Conservation (phyloP, 2,888 invertebrate species). For the Acanthosoma haemorrhoidale region DNA sequence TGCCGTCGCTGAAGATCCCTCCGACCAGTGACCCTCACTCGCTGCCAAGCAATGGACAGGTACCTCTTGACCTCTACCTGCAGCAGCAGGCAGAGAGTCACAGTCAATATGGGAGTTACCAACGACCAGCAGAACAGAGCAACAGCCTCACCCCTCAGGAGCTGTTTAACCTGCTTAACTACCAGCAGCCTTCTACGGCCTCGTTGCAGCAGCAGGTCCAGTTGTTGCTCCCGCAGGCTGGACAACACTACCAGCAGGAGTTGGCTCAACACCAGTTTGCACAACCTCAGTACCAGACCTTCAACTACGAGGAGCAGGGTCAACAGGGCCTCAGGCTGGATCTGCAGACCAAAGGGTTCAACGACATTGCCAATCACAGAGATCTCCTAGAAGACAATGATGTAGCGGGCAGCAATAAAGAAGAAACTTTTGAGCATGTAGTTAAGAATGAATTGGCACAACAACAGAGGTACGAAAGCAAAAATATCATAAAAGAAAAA, state of each 20-base stretch:
- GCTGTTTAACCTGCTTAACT: slow-evolving; percentile 44
- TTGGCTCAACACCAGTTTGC: slow-evolving; percentile 48
- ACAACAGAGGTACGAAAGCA: not conserved
- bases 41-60: slow-evolving; percentile 48
- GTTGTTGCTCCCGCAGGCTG: not conserved
- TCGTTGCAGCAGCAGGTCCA: slow-evolving; percentile 21
- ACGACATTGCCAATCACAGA: not conserved
- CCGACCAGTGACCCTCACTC: slow-evolving; percentile 48
- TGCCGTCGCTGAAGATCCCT: slow-evolving; percentile 47
- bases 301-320: slow-evolving; percentile 49
- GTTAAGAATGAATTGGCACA: slow-evolving; percentile 20
- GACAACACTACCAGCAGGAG: not conserved
- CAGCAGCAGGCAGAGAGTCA: slow-evolving; percentile 40
- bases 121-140: slow-evolving; percentile 41
- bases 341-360: not conserved
- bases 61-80: slow-evolving; percentile 43
- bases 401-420: slow-evolving; percentile 33
- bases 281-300: slow-evolving; percentile 48
- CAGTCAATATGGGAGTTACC: slow-evolving; percentile 23
- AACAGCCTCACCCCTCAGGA: slow-evolving; percentile 43
- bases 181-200: slow-evolving; percentile 29
- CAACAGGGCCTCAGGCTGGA: slow-evolving; percentile 40
- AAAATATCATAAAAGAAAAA: not conserved
- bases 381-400: slow-evolving; percentile 33
- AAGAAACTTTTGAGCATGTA: slow-evolving; percentile 31